A percentile compares a stretch with the other conserved stretches of the same genome.
These are phyloP conservation scores for Phlogophora meticulosa DNA, from an alignment of 2,888 invertebrate species.

Conservation along the genomic window DNA sequence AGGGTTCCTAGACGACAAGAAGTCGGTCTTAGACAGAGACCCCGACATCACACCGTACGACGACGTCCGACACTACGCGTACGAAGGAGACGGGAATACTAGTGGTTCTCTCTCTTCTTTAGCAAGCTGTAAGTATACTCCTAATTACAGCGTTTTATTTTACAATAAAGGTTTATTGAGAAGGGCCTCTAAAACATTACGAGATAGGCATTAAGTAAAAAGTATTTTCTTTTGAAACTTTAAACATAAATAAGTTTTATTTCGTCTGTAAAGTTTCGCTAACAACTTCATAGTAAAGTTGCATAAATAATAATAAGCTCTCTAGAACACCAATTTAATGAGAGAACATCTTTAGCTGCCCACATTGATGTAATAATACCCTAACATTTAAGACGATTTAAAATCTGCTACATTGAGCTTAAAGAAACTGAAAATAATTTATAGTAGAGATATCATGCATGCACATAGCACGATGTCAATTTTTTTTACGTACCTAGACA, in stretches of 20 bases:
- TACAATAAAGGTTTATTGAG: no score
- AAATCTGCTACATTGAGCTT: background rate
- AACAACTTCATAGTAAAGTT: background rate
- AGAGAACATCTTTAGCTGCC: background rate
- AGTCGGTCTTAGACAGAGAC: slow-evolving; percentile 97
- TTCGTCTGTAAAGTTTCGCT: background rate
- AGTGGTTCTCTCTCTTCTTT: slow-evolving; percentile 98
- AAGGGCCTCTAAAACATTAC: no score
- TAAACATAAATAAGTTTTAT: no score
- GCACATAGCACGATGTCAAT: no score
- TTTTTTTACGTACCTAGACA: slow-evolving; percentile 26
- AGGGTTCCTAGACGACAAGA: slow-evolving; percentile 97
- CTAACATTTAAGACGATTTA: background rate
- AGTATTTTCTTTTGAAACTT: no score
- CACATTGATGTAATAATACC: background rate
- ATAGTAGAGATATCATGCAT: no score
- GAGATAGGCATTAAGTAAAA: no score
- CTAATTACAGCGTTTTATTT: no score
- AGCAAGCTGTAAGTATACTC: slow-evolving; percentile 94
- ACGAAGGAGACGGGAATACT: slow-evolving; percentile 98
- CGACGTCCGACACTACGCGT: slow-evolving; percentile 99
- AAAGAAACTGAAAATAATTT: slow-evolving; percentile 3
- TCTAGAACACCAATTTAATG: background rate
- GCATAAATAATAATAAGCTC: background rate
- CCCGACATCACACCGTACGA: slow-evolving; percentile 98